Evolutionary conservation across 2,888 invertebrate species (phyloP).

Genomic region (Tuberolachnus salignus): DNA sequence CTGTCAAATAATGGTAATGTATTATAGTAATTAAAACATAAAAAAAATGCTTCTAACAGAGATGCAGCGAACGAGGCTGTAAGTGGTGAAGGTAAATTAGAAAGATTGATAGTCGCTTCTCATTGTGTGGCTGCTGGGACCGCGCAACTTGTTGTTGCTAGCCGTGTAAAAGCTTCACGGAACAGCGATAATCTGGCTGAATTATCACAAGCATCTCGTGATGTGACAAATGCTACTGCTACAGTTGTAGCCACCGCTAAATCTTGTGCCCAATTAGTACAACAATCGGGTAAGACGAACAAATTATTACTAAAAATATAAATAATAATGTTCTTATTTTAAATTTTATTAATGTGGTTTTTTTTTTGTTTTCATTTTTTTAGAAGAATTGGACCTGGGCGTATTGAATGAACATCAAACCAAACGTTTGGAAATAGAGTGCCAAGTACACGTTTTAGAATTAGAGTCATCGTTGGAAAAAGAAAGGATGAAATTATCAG

Average conservation of each 20-base stretch:
- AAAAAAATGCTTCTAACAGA: conserved; percentile 64
- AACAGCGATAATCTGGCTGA: conserved; percentile 79
- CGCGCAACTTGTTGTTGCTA: conserved; percentile 95
- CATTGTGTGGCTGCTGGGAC: conserved; percentile 96
- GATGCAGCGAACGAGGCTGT: conserved; percentile 93
- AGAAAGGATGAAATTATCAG: conserved; percentile 83
- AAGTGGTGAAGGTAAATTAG: conserved; percentile 81
- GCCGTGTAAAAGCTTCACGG: conserved; percentile 91
- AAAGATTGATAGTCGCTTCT: conserved; percentile 93
- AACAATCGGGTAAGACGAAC: conserved; percentile 72
- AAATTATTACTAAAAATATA: conserved; percentile 6
- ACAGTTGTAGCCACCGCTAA: conserved; percentile 93
- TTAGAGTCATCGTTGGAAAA: conserved; percentile 88
- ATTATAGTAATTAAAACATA: conserved; percentile 39
- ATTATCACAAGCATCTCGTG: conserved; percentile 83
- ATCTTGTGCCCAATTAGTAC: conserved; percentile 82
- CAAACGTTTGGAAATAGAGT: conserved; percentile 96
- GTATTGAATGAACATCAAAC: conserved; percentile 91
- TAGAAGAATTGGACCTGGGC: conserved; percentile 85
- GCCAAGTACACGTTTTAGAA: conserved; percentile 92
- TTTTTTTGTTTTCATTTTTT: conserved; percentile 58
- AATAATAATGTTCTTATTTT: conserved; percentile 1
- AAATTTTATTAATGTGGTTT: not conserved
- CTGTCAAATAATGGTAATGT: conserved; percentile 17
- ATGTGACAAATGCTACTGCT: conserved; percentile 89